Conservation (phyloP, 1,140 invertebrate genomes). For the Hyles euphorbiae region DNA sequence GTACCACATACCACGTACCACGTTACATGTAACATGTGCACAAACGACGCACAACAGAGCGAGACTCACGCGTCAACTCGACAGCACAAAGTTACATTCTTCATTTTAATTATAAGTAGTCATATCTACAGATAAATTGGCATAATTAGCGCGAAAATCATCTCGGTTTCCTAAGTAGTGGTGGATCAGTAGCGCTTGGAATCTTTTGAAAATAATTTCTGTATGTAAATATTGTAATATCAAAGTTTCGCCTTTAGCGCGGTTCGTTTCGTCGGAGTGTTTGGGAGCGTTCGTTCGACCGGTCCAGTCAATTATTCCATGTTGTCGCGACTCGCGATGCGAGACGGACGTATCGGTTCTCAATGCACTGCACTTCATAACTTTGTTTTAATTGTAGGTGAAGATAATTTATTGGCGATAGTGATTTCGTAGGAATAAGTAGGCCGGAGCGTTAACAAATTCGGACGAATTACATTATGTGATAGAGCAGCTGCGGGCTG, state of each 20-base stretch:
- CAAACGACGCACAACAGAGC: slow-evolving; percentile 54
- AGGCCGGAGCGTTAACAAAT: slow-evolving; percentile 68
- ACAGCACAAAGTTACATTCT: slow-evolving; percentile 66
- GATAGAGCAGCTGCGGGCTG: slow-evolving; percentile 53
- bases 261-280: slow-evolving; percentile 54
- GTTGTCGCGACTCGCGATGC: slow-evolving; percentile 38
- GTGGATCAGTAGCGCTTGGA: slow-evolving; percentile 69
- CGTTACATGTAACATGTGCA: slow-evolving; percentile 24
- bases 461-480: slow-evolving; percentile 70
- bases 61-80: slow-evolving; percentile 50
- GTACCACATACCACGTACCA: neutral
- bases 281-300: slow-evolving; percentile 48
- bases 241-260: slow-evolving; percentile 61
- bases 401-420: slow-evolving; percentile 74
- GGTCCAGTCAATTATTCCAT: slow-evolving; percentile 67
- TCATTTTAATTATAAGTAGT: slow-evolving; percentile 70
- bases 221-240: slow-evolving; percentile 71
- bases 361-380: slow-evolving; percentile 67
- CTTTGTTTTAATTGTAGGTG: slow-evolving; percentile 70
- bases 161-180: slow-evolving; percentile 68
- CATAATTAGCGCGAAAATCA: slow-evolving; percentile 52
- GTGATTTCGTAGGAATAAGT: slow-evolving; percentile 72
- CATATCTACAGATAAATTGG: slow-evolving; percentile 52
- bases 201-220: slow-evolving; percentile 52
- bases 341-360: slow-evolving; percentile 40